Evolutionary conservation across 2,113 vertebrate genomes (phyloP).

Genomic region (Machaerirhynchus nigripectus): DNA sequence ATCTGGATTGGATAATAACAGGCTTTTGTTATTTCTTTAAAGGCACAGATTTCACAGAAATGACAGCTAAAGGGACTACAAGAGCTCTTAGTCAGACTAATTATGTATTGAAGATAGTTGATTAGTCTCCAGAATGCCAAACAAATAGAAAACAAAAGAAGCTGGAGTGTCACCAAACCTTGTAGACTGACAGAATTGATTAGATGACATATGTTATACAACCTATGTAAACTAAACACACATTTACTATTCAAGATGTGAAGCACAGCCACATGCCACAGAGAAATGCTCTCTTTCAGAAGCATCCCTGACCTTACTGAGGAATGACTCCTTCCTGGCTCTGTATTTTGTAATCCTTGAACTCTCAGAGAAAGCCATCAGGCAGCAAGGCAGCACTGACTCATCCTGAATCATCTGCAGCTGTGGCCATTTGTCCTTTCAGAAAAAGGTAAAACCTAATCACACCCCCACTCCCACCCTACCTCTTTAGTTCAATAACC

Average conservation of each 20-base stretch:
- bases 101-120: neutral
- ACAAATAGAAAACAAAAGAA: neutral
- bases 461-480: accelerated
- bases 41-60: neutral
- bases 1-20: neutral
- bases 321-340: accelerated
- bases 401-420: neutral
- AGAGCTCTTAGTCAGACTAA: neutral
- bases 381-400: neutral
- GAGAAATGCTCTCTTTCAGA: neutral
- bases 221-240: neutral
- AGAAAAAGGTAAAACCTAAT: neutral
- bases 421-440: neutral
- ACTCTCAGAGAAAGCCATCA: neutral
- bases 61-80: neutral
- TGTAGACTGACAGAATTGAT: neutral
- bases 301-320: neutral
- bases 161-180: neutral
- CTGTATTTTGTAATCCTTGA: neutral
- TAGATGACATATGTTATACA: neutral
- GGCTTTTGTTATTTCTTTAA: neutral
- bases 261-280: neutral
- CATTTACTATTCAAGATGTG: neutral
- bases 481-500: neutral
- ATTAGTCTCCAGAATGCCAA: neutral